phyloP scores from a whole-genome alignment of 2,113 vertebrate species.

The Calonectris borealis region DNA sequence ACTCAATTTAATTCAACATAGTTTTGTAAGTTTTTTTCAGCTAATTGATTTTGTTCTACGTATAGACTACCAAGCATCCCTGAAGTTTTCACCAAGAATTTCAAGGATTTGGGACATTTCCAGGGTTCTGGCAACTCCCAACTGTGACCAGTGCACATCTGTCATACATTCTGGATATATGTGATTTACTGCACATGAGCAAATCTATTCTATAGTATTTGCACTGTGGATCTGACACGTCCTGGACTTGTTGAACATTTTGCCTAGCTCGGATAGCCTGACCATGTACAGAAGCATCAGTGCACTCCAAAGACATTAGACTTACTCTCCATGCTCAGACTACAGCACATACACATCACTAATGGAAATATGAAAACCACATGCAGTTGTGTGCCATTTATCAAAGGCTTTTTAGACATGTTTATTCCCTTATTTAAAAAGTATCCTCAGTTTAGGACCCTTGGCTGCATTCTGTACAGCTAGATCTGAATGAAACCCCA shows the following conservation, averaged over 20 bases:
- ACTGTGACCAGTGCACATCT: accelerated
- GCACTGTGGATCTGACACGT: neutral
- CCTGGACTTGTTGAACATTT: neutral
- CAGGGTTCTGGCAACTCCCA: neutral
- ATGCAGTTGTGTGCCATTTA: neutral
- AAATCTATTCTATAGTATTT: neutral
- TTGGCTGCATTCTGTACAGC: neutral
- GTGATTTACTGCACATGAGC: neutral
- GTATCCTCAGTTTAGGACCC: neutral
- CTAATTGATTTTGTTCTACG: neutral
- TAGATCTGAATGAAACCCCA: neutral
- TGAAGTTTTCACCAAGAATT: neutral
- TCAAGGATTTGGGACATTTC: neutral
- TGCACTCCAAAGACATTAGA: neutral
- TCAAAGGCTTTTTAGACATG: neutral
- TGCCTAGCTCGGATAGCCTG: neutral
- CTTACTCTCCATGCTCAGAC: neutral
- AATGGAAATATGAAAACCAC: neutral
- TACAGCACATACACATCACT: neutral
- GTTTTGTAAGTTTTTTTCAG: neutral
- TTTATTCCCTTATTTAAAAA: neutral
- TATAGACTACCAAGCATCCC: neutral
- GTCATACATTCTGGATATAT: neutral
- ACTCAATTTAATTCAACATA: neutral
- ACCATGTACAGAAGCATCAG: neutral